Conservation (phyloP, 2,888 invertebrate genomes). For the Leptinotarsa rubiginosa region DNA sequence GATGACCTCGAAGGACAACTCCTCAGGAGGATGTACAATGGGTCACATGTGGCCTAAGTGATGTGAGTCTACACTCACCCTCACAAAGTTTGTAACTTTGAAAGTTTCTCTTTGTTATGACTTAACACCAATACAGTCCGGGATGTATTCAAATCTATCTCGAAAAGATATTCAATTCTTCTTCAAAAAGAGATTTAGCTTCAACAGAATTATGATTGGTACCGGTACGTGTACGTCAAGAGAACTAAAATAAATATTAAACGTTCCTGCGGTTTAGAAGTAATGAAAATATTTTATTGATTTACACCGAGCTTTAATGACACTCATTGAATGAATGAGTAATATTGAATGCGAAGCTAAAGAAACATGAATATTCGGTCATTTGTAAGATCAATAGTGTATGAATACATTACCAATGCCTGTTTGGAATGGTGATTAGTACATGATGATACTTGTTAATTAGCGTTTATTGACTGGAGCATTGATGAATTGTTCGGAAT, state of each 20-base stretch:
- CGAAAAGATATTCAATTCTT: not conserved
- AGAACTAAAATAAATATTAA: conserved; percentile 9
- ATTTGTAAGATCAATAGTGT: conserved; percentile 29
- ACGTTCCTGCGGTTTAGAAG: conserved; percentile 11
- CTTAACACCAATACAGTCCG: no score
- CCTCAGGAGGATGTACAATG: no score
- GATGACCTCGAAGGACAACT: no score
- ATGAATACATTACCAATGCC: conserved; percentile 22
- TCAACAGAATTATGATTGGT: not conserved
- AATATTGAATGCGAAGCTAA: conserved; percentile 19
- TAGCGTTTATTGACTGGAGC: conserved; percentile 13
- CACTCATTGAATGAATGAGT: conserved; percentile 19
- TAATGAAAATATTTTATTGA: conserved; percentile 16
- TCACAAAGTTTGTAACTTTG: no score
- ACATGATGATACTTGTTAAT: conserved; percentile 22
- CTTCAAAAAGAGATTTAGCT: not conserved
- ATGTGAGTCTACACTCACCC: no score
- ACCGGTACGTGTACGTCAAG: not conserved
- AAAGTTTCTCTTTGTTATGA: no score
- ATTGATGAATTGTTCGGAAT: conserved; percentile 21
- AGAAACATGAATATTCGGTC: conserved; percentile 22
- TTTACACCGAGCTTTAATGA: conserved; percentile 14
- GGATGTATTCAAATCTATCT: not conserved
- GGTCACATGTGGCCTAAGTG: no score
- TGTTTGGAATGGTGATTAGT: conserved; percentile 28